A percentile compares a stretch with the other conserved stretches of the same genome.
Conservation (phyloP, 2,888 invertebrate species). For the Cinara cedri region DNA sequence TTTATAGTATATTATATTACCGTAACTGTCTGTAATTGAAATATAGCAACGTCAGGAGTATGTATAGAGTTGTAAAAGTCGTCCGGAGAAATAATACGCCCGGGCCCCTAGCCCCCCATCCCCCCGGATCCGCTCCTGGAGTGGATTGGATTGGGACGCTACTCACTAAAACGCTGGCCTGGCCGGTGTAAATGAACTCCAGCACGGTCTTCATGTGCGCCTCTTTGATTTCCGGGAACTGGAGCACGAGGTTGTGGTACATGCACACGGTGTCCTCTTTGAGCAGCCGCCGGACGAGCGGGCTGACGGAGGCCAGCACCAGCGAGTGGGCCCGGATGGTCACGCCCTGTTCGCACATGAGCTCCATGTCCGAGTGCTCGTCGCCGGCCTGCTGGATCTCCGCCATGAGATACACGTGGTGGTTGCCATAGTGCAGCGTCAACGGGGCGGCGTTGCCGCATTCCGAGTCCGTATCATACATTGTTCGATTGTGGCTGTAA, state of each 20-base stretch:
- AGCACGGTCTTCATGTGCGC: slow-evolving; percentile 81
- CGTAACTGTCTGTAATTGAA: too few species aligned
- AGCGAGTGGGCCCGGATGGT: slow-evolving; percentile 82
- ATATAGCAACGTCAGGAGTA: too few species aligned
- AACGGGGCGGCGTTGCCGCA: slow-evolving; percentile 74
- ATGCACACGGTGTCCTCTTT: slow-evolving; percentile 68
- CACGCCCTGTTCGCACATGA: slow-evolving; percentile 82
- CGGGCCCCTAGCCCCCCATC: too few species aligned
- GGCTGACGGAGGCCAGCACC: slow-evolving; percentile 80
- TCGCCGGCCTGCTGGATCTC: slow-evolving; percentile 89
- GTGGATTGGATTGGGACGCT: too few species aligned
- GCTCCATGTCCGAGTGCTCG: slow-evolving; percentile 83
- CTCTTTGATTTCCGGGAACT: slow-evolving; percentile 78
- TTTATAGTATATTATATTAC: too few species aligned
- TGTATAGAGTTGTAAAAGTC: too few species aligned
- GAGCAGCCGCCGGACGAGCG: slow-evolving; percentile 78
- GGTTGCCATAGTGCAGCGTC: slow-evolving; percentile 91
- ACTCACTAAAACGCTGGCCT: slow-evolving; percentile 78
- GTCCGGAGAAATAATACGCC: too few species aligned
- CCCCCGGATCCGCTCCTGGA: too few species aligned
- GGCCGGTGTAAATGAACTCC: slow-evolving; percentile 84
- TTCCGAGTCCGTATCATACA: slow-evolving; percentile 64
- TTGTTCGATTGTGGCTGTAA: slow-evolving; percentile 18
- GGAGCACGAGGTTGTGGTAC: slow-evolving; percentile 70
- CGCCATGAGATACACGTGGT: slow-evolving; percentile 89